Conservation (phyloP, 53 echinoderm and acorn worm species). For the Paracentrotus lividus region DNA sequence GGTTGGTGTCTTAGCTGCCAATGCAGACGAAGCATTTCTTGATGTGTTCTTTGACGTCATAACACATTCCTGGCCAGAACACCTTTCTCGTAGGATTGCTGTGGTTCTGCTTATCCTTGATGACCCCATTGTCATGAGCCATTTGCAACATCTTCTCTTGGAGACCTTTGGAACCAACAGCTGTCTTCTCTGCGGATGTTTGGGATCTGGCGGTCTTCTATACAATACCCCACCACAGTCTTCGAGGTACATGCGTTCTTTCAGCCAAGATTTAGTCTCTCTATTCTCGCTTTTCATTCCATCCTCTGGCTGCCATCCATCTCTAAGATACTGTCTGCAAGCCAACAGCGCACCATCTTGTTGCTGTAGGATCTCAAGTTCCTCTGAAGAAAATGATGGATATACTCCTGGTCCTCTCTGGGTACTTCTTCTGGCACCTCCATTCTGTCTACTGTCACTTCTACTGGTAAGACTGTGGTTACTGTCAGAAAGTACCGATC, state of each 20-base stretch:
- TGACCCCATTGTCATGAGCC: conserved; percentile 75
- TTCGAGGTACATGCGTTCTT: background rate
- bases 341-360: conserved; percentile 58
- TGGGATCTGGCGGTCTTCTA: background rate
- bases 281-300: background rate
- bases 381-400: conserved; percentile 73
- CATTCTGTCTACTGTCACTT: background rate
- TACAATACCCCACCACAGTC: conserved; percentile 57
- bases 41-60: conserved; percentile 68
- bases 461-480: background rate
- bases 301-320: conserved; percentile 68
- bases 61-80: conserved; percentile 76
- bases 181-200: background rate
- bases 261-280: conserved; percentile 53
- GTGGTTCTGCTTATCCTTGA: conserved; percentile 70
- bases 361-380: conserved; percentile 72
- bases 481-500: conserved; percentile 1
- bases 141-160: conserved; percentile 52
- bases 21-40: conserved; percentile 74
- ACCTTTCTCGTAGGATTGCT: conserved; percentile 49
- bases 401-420: conserved; percentile 45
- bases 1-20: conserved; percentile 65
- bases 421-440: background rate
- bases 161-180: conserved; percentile 58
- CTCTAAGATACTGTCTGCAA: conserved; percentile 49